Base-by-base conservation (phyloP, 2,113 vertebrate species). In the Trematomus loennbergii region DNA sequence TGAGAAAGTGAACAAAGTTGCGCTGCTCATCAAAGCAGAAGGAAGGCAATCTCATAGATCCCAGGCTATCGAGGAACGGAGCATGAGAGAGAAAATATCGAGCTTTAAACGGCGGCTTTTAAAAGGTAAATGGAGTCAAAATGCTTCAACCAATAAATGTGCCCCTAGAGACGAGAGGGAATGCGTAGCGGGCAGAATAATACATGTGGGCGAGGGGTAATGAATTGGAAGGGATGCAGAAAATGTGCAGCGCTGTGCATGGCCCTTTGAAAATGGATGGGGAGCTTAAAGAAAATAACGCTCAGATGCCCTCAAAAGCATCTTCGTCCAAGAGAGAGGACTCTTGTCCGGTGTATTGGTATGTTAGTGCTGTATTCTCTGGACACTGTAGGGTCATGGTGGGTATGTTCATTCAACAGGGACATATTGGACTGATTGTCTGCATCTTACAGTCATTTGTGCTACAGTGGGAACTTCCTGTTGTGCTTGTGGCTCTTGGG, bases 81-180 rank as follows among this genome's bases (percentile, higher is more conserved):
- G 81, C 46, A 40, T 58, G 64, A 67, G 79, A 74, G 78, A 61
- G 78, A 65, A 87, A 91, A 91, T 89, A 91, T 89, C 46, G 75
- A 91, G 88, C 92, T 86, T 84, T 94, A 93, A 94, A 92, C 83
- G 81, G 81, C 80, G 49, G 88, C 94, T 92, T 92, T 92, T 91
- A 94, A 94, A 92, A 88, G 87, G 87, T 92, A 94, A 93, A 92
- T 81, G 90, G 92, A 93, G 93, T 92, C 92, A 93, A 95, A 94
- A 92, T 88, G 91, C 90, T 89, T 87, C 85, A 87, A 88, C 88
- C 93, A 89, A 92, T 92, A 93, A 87, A 90, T 92, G 87, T 89
- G 82, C 91, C 94, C 92, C 91, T 68, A 81, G 95, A 95, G 94
- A 92, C 85, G 33, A 59, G 79, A 81, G 87, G 85, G 81, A 90